phyloP scores from a whole-genome alignment of 2,113 vertebrate species.

The Pholis gunnellus region DNA sequence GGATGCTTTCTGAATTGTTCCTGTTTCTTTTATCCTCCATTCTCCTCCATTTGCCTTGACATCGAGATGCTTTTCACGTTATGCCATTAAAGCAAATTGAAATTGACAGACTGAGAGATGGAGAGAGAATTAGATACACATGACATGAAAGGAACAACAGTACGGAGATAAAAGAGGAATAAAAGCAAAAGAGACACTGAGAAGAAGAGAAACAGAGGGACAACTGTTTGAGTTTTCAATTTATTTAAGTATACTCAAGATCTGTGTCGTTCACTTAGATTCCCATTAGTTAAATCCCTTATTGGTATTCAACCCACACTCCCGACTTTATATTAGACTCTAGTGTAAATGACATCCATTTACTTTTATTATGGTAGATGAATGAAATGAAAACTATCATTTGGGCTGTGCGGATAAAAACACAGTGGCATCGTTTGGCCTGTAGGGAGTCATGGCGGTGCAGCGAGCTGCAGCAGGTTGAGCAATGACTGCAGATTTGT shows the following conservation, averaged over 20 bases:
- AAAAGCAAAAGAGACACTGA: constrained; percentile 14
- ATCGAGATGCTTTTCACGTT: constrained; percentile 16
- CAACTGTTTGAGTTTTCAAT: constrained; percentile 45
- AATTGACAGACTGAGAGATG: constrained; percentile 10
- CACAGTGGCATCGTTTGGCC: constrained; percentile 58
- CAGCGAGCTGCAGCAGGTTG: constrained; percentile 70
- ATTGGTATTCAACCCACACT: constrained; percentile 58
- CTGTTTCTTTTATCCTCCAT: constrained; percentile 15
- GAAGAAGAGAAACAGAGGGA: constrained; percentile 6
- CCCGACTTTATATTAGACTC: constrained; percentile 49
- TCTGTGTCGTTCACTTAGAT: constrained; percentile 39
- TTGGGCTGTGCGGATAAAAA: constrained; percentile 17
- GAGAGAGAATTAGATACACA: constrained; percentile 23
- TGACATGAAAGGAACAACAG: constrained; percentile 21
- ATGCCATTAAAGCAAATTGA: constrained; percentile 26
- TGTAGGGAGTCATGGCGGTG: constrained; percentile 65
- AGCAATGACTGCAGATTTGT: constrained; percentile 80
- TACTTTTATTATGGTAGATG: constrained; percentile 67
- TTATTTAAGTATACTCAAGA: constrained; percentile 41
- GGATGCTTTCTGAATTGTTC: neutral
- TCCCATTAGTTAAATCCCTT: constrained; percentile 48
- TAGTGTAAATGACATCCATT: constrained; percentile 63
- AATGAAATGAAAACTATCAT: constrained; percentile 58
- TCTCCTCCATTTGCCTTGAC: constrained; percentile 4
- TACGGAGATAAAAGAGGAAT: constrained; percentile 27